Evolutionary conservation across 92 coral and sea anemone species (phyloP).

Genomic region (Montipora capitata): DNA sequence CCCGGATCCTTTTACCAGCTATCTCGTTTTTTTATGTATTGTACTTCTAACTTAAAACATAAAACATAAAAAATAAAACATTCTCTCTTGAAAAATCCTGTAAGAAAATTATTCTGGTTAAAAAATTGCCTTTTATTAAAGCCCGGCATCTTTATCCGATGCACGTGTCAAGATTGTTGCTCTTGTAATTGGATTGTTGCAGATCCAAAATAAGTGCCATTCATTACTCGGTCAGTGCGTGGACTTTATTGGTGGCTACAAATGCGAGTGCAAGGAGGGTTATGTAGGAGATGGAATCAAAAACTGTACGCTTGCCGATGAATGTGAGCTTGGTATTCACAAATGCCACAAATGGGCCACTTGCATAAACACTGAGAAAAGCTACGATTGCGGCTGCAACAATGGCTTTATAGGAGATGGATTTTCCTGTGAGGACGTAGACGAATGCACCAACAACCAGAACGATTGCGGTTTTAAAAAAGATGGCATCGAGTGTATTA

Average conservation of each 20-base stretch:
- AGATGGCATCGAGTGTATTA: not conserved
- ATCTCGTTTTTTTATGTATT: too few species aligned
- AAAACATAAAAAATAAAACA: too few species aligned
- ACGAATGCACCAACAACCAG: conserved; percentile 10
- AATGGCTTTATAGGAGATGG: conserved; percentile 47
- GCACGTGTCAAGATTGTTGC: too few species aligned
- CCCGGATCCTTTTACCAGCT: too few species aligned
- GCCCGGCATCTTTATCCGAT: too few species aligned
- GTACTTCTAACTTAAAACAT: too few species aligned
- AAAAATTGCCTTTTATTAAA: too few species aligned
- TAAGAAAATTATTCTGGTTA: too few species aligned
- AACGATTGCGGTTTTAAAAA: not conserved
- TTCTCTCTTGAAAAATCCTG: too few species aligned
- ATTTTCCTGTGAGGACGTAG: conserved; percentile 4
- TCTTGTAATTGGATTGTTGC: too few species aligned
- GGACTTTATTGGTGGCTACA: conserved; percentile 24
- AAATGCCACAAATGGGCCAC: conserved; percentile 34
- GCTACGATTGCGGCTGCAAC: conserved; percentile 33
- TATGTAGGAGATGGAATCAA: conserved; percentile 27
- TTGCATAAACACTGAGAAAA: conserved; percentile 32
- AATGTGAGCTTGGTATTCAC: conserved; percentile 35
- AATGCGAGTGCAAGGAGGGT: conserved; percentile 43
- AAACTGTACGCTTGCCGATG: conserved; percentile 22
- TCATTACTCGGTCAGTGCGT: conserved; percentile 1
- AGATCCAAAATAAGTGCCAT: not conserved